Conservation (phyloP, 2,888 invertebrate species). For the Tyria jacobaeae region DNA sequence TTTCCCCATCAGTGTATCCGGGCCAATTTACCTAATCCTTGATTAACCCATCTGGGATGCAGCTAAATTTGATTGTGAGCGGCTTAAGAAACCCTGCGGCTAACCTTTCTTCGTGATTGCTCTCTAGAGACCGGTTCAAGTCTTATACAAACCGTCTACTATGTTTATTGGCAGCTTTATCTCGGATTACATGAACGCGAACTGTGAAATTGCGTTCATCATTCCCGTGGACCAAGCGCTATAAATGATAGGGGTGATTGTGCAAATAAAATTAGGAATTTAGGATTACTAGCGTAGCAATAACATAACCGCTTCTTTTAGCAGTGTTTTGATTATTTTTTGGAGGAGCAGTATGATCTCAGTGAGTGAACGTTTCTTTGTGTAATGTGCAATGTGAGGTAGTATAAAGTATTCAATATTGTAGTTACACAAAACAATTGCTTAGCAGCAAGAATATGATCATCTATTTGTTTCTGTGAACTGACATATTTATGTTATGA, state of each 20-base stretch:
- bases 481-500: no score
- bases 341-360: no score
- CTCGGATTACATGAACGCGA: slow-evolving; percentile 40
- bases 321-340: neutral
- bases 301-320: neutral
- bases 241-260: slow-evolving; percentile 15
- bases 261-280: neutral
- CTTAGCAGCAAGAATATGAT: no score
- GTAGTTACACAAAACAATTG: no score
- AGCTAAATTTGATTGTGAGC: slow-evolving; percentile 68
- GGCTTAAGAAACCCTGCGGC: slow-evolving; percentile 63
- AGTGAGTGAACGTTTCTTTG: no score
- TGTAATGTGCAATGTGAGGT: no score
- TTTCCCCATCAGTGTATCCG: slow-evolving; percentile 59
- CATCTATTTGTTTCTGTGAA: no score
- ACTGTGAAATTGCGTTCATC: slow-evolving; percentile 37
- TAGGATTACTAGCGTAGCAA: neutral
- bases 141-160: slow-evolving; percentile 35
- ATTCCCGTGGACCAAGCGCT: slow-evolving; percentile 13
- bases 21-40: slow-evolving; percentile 65
- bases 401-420: no score
- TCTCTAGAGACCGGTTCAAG: slow-evolving; percentile 51
- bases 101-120: slow-evolving; percentile 65
- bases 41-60: slow-evolving; percentile 65
- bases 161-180: slow-evolving; percentile 44